A percentile compares a stretch with the other conserved stretches of the same genome.
Conservation (phyloP, 2,888 invertebrate genomes). For the Agrotis ipsilon region DNA sequence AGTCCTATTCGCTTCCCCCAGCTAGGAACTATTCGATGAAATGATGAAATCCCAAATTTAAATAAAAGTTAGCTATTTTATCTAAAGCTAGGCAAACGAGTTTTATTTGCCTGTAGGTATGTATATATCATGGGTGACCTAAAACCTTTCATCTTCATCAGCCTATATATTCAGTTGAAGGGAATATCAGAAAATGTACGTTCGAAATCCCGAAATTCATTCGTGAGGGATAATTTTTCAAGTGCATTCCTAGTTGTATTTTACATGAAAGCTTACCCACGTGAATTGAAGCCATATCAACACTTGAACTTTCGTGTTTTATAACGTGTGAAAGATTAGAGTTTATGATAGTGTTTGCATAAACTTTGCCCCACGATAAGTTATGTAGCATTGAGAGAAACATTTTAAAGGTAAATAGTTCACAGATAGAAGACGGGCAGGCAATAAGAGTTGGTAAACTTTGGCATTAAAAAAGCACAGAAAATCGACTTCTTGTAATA, state of each 20-base stretch:
- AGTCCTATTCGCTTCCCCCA: too few relatives aligned
- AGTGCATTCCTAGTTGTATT: not conserved
- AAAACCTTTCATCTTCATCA: slow-evolving; percentile 5
- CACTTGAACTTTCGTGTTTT: slow-evolving; percentile 32
- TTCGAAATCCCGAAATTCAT: slow-evolving; percentile 6
- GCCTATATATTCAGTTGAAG: not conserved
- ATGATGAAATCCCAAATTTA: too few relatives aligned
- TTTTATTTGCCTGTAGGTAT: too few relatives aligned
- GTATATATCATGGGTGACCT: not conserved
- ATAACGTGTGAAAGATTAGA: slow-evolving; percentile 36
- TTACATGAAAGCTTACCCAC: slow-evolving; percentile 12
- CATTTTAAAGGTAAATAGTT: slow-evolving; percentile 1
- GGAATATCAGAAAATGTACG: not conserved
- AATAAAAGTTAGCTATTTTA: too few relatives aligned
- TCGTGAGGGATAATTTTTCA: not conserved
- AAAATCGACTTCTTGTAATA: too few relatives aligned
- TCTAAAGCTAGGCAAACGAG: too few relatives aligned
- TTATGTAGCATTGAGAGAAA: not conserved
- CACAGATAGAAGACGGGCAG: not conserved
- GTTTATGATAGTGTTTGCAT: slow-evolving; percentile 17
- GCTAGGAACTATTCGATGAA: too few relatives aligned
- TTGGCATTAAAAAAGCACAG: too few relatives aligned
- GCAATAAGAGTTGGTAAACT: too few relatives aligned
- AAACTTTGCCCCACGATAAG: not conserved
- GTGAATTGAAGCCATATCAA: slow-evolving; percentile 14